Conservation (phyloP, 2,113 vertebrate genomes). For the Cyphomyrus plagiostoma region DNA sequence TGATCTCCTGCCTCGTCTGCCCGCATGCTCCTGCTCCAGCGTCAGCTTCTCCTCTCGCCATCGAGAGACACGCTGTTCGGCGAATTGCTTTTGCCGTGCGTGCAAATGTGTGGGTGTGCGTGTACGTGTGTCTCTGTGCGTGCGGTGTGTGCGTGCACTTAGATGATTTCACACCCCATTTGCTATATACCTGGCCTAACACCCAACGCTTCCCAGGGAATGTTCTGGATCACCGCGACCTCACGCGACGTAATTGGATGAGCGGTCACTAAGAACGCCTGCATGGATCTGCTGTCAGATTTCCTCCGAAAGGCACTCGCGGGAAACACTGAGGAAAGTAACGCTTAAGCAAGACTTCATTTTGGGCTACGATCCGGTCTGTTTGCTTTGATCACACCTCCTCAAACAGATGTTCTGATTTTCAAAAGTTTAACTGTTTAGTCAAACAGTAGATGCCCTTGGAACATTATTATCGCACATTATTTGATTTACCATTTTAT, state of each 20-base stretch:
- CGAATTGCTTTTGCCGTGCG: neutral
- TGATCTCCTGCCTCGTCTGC: neutral
- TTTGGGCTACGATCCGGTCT: neutral
- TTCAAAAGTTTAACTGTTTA: neutral
- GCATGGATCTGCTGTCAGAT: neutral
- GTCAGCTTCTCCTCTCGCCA: neutral
- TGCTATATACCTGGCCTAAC: neutral
- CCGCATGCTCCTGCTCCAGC: neutral
- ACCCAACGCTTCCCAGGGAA: neutral
- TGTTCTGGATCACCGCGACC: neutral
- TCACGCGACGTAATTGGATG: neutral
- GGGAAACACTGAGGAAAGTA: neutral
- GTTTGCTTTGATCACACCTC: neutral
- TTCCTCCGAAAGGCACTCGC: neutral
- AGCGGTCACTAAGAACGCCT: neutral
- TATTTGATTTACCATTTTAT: neutral
- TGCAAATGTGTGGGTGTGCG: neutral
- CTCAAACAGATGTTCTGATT: neutral
- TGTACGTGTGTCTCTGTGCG: neutral
- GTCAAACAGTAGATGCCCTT: no score
- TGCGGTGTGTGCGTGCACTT: neutral
- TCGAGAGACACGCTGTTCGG: neutral
- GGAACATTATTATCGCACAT: neutral
- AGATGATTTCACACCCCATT: neutral
- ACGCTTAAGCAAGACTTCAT: neutral